Evolutionary conservation across 1,140 invertebrate genomes (phyloP).

Genomic region (Conus betulinus): DNA sequence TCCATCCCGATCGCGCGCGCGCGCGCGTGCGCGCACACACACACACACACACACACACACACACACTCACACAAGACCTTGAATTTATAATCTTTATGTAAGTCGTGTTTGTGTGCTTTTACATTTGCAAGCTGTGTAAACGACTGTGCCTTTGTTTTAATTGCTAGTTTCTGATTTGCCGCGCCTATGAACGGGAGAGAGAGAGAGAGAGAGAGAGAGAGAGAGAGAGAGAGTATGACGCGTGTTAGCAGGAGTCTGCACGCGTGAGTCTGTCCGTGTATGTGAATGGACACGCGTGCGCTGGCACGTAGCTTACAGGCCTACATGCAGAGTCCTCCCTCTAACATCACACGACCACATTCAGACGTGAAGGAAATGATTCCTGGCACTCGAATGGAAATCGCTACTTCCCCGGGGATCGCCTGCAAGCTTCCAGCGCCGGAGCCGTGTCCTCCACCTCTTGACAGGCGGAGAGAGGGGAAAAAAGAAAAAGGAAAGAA

Average conservation of each 20-base stretch:
- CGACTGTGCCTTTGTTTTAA: too few species aligned
- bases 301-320: neutral
- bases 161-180: too few species aligned
- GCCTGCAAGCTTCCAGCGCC: neutral
- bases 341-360: neutral
- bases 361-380: neutral
- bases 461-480: neutral
- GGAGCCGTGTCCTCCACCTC: neutral
- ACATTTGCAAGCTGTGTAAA: too few species aligned
- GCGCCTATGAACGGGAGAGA: neutral
- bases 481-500: too few species aligned
- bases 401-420: neutral
- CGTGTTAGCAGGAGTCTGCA: neutral
- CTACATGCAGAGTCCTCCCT: neutral
- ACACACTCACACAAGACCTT: too few species aligned
- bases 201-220: slow-evolving; percentile 11
- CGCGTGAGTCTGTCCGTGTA: neutral
- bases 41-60: too few species aligned
- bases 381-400: neutral
- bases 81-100: too few species aligned
- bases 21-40: too few species aligned
- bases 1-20: too few species aligned
- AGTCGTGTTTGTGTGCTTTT: too few species aligned
- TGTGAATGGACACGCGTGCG: neutral
- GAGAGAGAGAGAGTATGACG: neutral